Evolutionary conservation across 2,113 vertebrate species (phyloP), one percentile per base, ranked within the genome.

Genomic region (Myrmecophaga tridactyla): DNA sequence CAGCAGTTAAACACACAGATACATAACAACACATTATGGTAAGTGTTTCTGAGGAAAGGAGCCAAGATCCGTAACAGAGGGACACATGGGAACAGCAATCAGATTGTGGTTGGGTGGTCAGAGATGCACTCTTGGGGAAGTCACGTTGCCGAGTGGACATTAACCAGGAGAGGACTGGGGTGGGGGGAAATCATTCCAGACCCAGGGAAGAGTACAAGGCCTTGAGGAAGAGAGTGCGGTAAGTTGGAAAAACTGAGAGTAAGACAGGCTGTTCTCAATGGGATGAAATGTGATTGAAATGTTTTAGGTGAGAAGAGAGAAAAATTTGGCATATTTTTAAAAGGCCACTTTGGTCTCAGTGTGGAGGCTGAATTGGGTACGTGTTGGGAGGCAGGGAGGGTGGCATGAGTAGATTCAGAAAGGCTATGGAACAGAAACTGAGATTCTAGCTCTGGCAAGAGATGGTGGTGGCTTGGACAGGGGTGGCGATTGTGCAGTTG

Each of bases 151-250:
- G 15, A 51, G 60, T 5, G 67, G 29, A 34, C 6, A 29, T 31
- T n/a, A 7, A 34, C 34, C 15, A 77, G 70, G n/a, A n/a, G n/a
- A n/a, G n/a, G n/a, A n/a, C n/a, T n/a, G n/a, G n/a, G n/a, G n/a
- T n/a, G n/a, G n/a, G n/a, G n/a, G n/a, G n/a, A n/a, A n/a, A n/a
- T n/a, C n/a, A n/a, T n/a, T n/a, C n/a, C n/a, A n/a, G n/a, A n/a
- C n/a, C n/a, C n/a, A n/a, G 31, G 41, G 62, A 27, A 14, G 15
- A 2, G 25, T 20, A 1, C 13, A 43, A 51, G 29, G 6, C 60
- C 36, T n/a, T 2, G 9, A 3, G 9, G 23, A 2, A 39, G 1
- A 17, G 41, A 65, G 14, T 1, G 0, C 9, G 14, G 11, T 17
- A 12, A 39, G 15, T 60, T 73, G 1, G 18, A 63, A 58, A 41